Evolutionary conservation across 2,113 vertebrate species (phyloP), one percentile per base, ranked within the genome.

Genomic region (Sphyrna mokarran): DNA sequence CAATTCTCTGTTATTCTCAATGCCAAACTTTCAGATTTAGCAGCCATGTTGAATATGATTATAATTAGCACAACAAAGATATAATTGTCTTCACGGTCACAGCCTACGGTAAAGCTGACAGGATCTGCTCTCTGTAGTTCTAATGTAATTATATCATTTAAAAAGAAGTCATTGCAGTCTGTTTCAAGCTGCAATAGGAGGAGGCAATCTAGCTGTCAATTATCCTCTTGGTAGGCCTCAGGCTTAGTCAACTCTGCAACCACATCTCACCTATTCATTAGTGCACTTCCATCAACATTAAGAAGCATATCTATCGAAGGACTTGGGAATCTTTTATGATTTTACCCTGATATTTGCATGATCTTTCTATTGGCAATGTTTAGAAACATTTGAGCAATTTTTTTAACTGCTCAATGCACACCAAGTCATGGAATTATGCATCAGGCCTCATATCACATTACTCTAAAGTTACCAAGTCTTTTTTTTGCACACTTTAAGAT

Each of bases 141-240:
- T 97, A 97, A 97, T 97, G 97, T 97, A 97, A 97, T 97, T 97
- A 97, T 97, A 96, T 97, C 97, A 97, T 97, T 96, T 97, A 96
- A 96, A 95, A 87, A 95, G 86, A 93, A 96, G 96, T 96, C 96
- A 97, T 97, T 98, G 97, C 96, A 96, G 97, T 97, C 96, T 96
- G 97, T 97, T 97, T 96, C 96, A 97, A 97, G 97, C 98, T 97
- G 0, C 97, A 97, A 98, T 98, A 98, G 96, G 97, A 96, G 97
- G 97, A 97, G 97, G 98, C 98, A 97, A 98, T 98, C 98, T 97
- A 98, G 96, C 97, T 97, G 98, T 98, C 98, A 96, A 98, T 98
- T 98, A 97, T 97, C 96, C 96, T 94, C 37, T 97, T 96, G 96
- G 0, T 93, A 96, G 95, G 96, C 96, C 96, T 96, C 96, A 95